Evolutionary conservation across 2,113 vertebrate species (phyloP), one percentile per base, ranked within the genome.

Genomic region (Gulo gulo): DNA sequence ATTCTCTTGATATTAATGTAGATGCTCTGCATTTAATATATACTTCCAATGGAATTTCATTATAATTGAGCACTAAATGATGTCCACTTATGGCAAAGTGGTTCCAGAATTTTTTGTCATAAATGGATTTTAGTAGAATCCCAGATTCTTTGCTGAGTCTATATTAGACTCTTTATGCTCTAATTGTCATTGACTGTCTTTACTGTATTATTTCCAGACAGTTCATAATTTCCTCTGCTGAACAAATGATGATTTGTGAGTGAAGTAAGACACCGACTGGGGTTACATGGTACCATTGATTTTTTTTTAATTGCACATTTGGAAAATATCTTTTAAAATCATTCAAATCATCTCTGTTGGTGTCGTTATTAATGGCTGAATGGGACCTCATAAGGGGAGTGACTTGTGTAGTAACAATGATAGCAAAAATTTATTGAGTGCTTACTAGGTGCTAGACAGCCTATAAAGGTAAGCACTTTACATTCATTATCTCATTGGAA

Each of bases 1-100:
- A 86, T 88, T 61, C 79, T 98, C 74, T 94, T 97, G 82, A 61
- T 97, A 94, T 96, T 97, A 97, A 97, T 84, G 93, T 47, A 94
- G 88, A 97, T 55, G 89, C 97, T 81, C 95, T 97, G 90, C 16
- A 2, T 94, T 98, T 98, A 97, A 98, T 98, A 97, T 95, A 23
- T 96, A 98, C 98, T 98, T 98, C 97, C 97, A 96, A 90, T 97
- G 95, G 97, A 98, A 97, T 98, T 98, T 98, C 71, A n/a, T 96
- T 97, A 97, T 98, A 98, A 98, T 98, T 97, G 98, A 98, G 92
- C 93, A 97, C 97, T 98, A 98, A 98, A 98, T 98, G 98, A 97
- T 98, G 91, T 97, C 97, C 95, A 97, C 97, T 98, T 98, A 98
- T 93, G 0, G 73, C 82, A 95, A 98, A 98, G 95, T 67, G 84